phyloP scores from a whole-genome alignment of 2,113 vertebrate species.

The Galbula dea region DNA sequence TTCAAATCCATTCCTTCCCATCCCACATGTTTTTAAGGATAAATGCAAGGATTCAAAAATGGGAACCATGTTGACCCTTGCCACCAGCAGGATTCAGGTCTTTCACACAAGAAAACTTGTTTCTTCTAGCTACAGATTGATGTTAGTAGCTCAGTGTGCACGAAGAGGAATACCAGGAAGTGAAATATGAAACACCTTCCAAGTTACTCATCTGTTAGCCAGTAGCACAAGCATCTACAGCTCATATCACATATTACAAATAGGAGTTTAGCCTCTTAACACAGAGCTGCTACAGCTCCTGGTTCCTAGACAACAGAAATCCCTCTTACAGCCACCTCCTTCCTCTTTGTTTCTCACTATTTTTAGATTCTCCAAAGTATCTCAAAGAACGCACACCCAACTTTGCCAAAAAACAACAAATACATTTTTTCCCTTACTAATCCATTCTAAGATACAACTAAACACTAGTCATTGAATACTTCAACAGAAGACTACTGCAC shows the following conservation, averaged over 20 bases:
- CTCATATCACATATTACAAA: background rate
- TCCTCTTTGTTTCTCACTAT: background rate
- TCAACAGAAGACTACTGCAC: background rate
- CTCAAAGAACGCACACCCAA: background rate
- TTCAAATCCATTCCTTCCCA: background rate
- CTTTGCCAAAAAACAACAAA: background rate
- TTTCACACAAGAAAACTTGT: background rate
- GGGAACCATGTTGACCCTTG: background rate
- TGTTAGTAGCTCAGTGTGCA: background rate
- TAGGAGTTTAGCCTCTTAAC: background rate
- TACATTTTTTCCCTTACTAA: background rate
- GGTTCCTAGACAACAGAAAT: background rate
- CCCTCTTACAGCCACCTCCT: background rate
- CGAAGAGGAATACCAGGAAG: background rate
- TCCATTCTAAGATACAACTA: background rate
- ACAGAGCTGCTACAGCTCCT: background rate
- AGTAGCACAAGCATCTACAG: background rate
- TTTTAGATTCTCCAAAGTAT: background rate
- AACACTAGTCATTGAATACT: background rate
- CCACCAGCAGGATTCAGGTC: background rate
- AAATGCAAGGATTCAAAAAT: background rate
- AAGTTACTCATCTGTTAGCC: background rate
- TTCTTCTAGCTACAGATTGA: background rate
- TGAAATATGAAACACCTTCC: background rate
- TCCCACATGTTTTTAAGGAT: background rate